phyloP scores from a whole-genome alignment of 2,888 invertebrate genomes.

The Ornithoptera alexandrae region DNA sequence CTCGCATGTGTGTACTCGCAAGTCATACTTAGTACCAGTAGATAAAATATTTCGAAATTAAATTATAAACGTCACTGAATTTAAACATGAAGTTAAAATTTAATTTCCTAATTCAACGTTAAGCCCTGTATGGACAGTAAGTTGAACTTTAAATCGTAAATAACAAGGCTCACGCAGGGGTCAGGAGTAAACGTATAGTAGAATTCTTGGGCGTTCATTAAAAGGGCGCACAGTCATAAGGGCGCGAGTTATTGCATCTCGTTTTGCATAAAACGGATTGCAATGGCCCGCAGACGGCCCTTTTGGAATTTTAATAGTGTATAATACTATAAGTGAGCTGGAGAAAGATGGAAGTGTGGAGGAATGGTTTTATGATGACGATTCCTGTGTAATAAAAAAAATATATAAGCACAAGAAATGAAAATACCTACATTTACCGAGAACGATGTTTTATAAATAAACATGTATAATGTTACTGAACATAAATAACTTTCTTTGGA shows the following conservation, averaged over 20 bases:
- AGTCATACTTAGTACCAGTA: too few relatives aligned
- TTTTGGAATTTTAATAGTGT: slow-evolving; percentile 59
- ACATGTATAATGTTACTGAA: too few relatives aligned
- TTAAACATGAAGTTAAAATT: not conserved
- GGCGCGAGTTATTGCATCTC: slow-evolving; percentile 56
- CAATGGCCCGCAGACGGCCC: slow-evolving; percentile 33
- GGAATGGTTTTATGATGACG: slow-evolving; percentile 32
- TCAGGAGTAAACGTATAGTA: not conserved
- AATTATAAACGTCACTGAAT: not conserved
- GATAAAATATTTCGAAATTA: not conserved
- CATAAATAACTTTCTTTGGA: too few relatives aligned
- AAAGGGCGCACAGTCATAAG: slow-evolving; percentile 51
- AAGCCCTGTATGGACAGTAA: not conserved
- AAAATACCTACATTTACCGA: not conserved
- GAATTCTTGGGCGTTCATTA: slow-evolving; percentile 45
- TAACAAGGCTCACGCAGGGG: slow-evolving; percentile 1
- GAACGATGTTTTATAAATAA: not conserved
- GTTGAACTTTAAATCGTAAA: not conserved
- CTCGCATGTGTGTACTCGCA: too few relatives aligned
- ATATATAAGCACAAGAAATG: not conserved
- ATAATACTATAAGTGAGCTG: slow-evolving; percentile 45
- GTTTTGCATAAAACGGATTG: slow-evolving; percentile 68
- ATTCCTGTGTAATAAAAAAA: slow-evolving; percentile 13
- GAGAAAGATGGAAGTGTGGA: slow-evolving; percentile 5
- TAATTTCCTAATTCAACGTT: not conserved